Conservation (phyloP, 1,140 invertebrate genomes). For the Thaumatotibia leucotreta region DNA sequence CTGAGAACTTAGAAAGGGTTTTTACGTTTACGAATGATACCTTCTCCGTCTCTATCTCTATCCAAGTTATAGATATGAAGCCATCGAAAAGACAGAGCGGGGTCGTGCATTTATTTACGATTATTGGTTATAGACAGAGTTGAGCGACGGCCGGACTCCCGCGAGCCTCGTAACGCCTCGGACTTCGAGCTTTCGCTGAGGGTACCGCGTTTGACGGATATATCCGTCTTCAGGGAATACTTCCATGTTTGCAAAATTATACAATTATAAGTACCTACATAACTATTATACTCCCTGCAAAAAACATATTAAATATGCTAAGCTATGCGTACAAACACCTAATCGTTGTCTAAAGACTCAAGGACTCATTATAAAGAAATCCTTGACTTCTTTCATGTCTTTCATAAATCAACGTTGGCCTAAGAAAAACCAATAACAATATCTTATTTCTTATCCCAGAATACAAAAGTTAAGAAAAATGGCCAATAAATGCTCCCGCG, state of each 20-base stretch:
- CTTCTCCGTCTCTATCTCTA: not conserved
- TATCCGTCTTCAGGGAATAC: constrained; percentile 64
- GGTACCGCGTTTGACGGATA: constrained; percentile 58
- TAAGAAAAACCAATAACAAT: constrained; percentile 13
- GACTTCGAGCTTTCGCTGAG: constrained; percentile 43
- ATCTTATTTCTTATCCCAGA: constrained; percentile 13
- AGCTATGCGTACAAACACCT: no score
- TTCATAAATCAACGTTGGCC: constrained; percentile 1
- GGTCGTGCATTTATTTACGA: constrained; percentile 62
- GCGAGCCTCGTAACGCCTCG: constrained; percentile 66
- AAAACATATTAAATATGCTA: no score
- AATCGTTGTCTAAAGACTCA: no score
- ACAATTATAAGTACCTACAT: constrained; percentile 36
- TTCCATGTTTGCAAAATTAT: constrained; percentile 54
- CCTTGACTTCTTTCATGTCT: not conserved
- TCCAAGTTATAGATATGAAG: constrained; percentile 36
- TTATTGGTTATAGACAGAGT: constrained; percentile 73
- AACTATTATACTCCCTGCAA: not conserved
- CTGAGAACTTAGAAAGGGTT: no score
- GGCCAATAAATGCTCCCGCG: constrained; percentile 38
- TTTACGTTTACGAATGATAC: not conserved
- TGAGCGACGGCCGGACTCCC: constrained; percentile 58
- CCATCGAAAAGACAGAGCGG: constrained; percentile 24
- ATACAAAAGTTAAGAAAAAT: constrained; percentile 32
- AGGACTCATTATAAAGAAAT: not conserved